Percentiles rank a stretch among this genome's conserved stretches.
phyloP scores from a whole-genome alignment of 2,888 invertebrate species.

The Nasonia oneida region DNA sequence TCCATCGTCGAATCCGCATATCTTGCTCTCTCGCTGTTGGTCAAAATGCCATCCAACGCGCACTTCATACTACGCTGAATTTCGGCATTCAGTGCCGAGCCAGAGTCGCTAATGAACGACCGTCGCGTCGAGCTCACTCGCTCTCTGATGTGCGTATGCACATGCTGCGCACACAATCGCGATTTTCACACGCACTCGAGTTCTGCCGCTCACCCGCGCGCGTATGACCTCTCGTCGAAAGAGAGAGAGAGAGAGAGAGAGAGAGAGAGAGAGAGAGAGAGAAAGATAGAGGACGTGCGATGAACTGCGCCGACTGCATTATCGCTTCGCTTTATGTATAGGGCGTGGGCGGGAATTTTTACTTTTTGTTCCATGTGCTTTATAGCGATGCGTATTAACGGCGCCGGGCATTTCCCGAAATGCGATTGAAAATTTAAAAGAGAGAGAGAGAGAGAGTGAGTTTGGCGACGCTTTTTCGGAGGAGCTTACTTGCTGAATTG shows the following conservation, averaged over 20 bases:
- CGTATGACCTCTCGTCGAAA: background rate
- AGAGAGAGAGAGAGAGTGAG: background rate
- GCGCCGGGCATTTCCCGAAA: background rate
- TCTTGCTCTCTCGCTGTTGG: too few relatives aligned
- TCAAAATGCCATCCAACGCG: background rate
- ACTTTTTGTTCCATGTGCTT: background rate
- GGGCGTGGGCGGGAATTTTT: background rate
- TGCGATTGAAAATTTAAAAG: background rate
- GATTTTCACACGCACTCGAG: background rate
- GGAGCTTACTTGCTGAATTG: background rate
- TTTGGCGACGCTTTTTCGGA: background rate
- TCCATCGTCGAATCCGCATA: too few relatives aligned
- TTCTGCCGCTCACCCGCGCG: background rate
- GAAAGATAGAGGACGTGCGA: constrained; percentile 1
- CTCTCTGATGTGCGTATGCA: constrained; percentile 52
- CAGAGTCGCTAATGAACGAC: constrained; percentile 73
- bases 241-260: too few relatives aligned
- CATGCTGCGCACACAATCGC: background rate
- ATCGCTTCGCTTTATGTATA: constrained; percentile 2
- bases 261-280: background rate
- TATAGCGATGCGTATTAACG: background rate
- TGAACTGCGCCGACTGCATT: constrained; percentile 7
- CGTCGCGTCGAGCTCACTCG: constrained; percentile 65
- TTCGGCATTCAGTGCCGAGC: background rate
- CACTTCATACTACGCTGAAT: background rate